Evolutionary conservation across 2,888 invertebrate genomes (phyloP), one percentile per base, ranked within the genome.

Genomic region (Lithophane leautieri): DNA sequence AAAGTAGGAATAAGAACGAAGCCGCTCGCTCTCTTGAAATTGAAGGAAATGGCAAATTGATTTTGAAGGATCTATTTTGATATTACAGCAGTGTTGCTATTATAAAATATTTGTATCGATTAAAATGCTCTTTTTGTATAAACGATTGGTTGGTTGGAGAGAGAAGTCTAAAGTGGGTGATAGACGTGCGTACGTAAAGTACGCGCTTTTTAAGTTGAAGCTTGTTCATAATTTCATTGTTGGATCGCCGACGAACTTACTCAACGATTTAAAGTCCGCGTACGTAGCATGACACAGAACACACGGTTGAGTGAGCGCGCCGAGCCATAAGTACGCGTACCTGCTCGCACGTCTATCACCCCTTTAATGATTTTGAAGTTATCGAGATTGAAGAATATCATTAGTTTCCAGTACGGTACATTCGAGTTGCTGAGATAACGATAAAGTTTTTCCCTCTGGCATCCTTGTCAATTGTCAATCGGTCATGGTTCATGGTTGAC

Each of bases 1-100:
- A 82, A 67, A 70, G 72, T 86, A 75, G 50, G 76, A 72, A 72
- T 68, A 73, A 62, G 69, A 80, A 84, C 80, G 68, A 80, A 63
- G 56, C 84, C 82, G 76, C 54, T 44, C 66, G 28, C 73, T 75
- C 66, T 79, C 62, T 70, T 77, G 74, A 85, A 71, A 75, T 83
- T 81, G 81, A 85, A 83, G 79, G 78, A 83, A 81, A 70, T 76
- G 72, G 76, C 75, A 83, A 79, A 76, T 81, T 79, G 67, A 78
- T 63, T 80, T 78, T 83, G 82, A 84, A 76, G 69, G 77, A 70
- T 77, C 73, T 79, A 77, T 82, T 84, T 82, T 82, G 81, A 78
- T 47, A 62, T 77, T 8, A 54, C 12, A 2, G 4, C 6, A 71
- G 52, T 78, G 86, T 78, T 78, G 68, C 79, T 70, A 85, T 54